phyloP scores from a whole-genome alignment of 2,797 vertebrate genomes.

The Hydrophis major region DNA sequence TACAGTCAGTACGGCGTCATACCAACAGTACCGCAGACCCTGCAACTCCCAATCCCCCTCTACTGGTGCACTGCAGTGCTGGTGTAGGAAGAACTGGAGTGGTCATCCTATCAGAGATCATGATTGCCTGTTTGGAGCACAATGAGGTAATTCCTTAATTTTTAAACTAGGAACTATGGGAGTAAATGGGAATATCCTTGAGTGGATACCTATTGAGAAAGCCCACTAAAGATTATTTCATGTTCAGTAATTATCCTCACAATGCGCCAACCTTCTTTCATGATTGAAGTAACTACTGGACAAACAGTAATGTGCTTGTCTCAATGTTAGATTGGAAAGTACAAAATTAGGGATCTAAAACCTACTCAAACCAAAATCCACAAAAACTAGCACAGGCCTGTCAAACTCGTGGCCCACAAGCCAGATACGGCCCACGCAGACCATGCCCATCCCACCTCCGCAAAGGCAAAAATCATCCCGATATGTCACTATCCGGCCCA shows the following conservation, averaged over 20 bases:
- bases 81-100: constrained; percentile 94
- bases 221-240: neutral
- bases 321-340: neutral
- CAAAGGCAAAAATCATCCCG: too few relatives aligned
- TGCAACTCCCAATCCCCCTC: constrained; percentile 79
- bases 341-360: neutral
- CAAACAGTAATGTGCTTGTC: neutral
- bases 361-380: neutral
- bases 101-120: constrained; percentile 91
- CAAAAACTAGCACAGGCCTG: neutral
- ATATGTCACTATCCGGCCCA: too few relatives aligned
- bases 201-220: neutral
- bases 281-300: neutral
- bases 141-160: constrained; percentile 81
- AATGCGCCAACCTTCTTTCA: neutral
- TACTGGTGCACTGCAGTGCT: constrained; percentile 95
- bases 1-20: constrained; percentile 95
- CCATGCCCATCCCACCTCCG: too few relatives aligned
- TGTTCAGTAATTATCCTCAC: neutral
- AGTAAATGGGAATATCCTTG: neutral
- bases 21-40: constrained; percentile 91
- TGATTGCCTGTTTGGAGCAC: constrained; percentile 97
- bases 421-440: too few relatives aligned
- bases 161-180: neutral
- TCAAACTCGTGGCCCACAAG: too few relatives aligned